A percentile compares a stretch with the other conserved stretches of the same genome.
phyloP scores from a whole-genome alignment of 2,113 vertebrate species.

The Pangasianodon hypophthalmus region DNA sequence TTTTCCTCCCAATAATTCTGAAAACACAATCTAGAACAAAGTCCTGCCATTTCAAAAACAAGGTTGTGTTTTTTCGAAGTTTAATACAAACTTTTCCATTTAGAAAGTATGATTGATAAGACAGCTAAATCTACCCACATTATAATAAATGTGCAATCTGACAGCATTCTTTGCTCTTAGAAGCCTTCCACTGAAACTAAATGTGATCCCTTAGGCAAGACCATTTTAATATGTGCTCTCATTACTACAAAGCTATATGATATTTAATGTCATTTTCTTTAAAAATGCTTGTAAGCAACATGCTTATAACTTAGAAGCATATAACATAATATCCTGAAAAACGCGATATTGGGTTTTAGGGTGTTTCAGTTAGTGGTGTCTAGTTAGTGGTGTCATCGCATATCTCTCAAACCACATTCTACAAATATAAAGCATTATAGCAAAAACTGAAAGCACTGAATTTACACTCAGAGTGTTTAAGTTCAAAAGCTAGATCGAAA shows the following conservation, averaged over 20 bases:
- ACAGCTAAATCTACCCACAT: constrained; percentile 34
- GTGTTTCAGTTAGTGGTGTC: neutral
- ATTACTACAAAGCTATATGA: neutral
- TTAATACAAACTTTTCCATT: constrained; percentile 23
- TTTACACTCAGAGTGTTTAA: neutral
- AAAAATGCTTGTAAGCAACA: neutral
- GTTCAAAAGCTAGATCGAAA: neutral
- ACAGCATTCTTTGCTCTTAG: neutral
- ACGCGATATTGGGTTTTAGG: neutral
- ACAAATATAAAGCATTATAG: neutral
- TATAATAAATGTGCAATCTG: neutral
- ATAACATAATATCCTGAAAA: neutral
- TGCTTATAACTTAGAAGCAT: neutral
- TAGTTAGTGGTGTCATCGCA: neutral
- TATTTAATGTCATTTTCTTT: neutral
- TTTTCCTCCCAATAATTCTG: neutral
- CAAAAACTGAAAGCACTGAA: neutral
- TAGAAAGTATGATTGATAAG: constrained; percentile 31
- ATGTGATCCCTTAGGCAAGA: neutral
- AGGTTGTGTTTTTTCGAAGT: constrained; percentile 39
- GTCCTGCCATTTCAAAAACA: neutral
- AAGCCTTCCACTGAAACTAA: neutral
- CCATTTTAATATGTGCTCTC: neutral
- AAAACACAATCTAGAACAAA: neutral
- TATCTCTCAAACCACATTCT: neutral